Percentiles rank a stretch among this genome's conserved stretches.
phyloP scores from a whole-genome alignment of 2,113 vertebrate genomes.

The human (Homo sapiens) region DNA sequence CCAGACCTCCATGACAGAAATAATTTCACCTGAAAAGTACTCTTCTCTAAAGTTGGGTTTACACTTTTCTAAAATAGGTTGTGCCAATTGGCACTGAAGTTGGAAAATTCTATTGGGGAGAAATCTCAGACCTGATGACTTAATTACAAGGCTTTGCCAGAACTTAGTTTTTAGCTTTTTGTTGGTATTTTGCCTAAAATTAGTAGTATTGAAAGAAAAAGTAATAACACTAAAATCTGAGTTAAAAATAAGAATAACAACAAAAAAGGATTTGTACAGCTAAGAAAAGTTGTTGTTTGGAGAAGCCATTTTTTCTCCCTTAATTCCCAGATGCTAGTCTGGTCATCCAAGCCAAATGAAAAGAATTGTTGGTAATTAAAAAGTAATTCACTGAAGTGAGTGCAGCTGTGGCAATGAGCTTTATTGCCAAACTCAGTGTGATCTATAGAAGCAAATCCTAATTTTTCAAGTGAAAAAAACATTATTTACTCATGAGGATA shows the following conservation, averaged over 20 bases:
- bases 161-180: conserved; percentile 53
- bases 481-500: neutral
- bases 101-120: neutral
- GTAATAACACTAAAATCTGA: neutral
- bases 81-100: neutral
- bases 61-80: neutral
- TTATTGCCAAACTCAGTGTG: conserved; percentile 2
- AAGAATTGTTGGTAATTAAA: conserved; percentile 62
- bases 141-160: neutral
- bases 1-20: conserved; percentile 5
- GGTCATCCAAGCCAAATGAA: conserved; percentile 48
- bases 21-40: neutral
- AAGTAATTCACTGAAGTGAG: conserved; percentile 63
- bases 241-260: conserved; percentile 25
- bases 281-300: neutral
- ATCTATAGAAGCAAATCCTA: conserved; percentile 15
- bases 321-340: conserved; percentile 23
- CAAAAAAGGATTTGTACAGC: neutral
- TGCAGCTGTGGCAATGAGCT: conserved; percentile 32
- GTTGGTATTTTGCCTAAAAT: conserved; percentile 12
- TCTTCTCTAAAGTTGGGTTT: neutral
- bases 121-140: conserved; percentile 8
- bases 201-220: conserved; percentile 34
- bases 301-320: neutral
- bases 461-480: neutral